phyloP scores from a whole-genome alignment of 2,113 vertebrate species.

The Pantherophis guttatus region DNA sequence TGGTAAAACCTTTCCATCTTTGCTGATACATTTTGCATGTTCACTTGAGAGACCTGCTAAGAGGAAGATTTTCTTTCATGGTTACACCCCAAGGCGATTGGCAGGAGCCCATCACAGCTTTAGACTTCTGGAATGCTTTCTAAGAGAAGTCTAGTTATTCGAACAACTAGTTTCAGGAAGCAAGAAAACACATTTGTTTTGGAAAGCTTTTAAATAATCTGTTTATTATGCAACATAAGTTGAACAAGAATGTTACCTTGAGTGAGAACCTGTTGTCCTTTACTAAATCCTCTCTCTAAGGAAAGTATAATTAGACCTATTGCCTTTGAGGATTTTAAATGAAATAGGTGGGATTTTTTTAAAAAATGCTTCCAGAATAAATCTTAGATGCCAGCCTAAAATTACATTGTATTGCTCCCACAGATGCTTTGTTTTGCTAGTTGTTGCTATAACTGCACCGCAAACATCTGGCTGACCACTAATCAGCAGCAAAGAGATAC shows the following conservation, averaged over 20 bases:
- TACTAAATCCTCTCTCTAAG: background rate
- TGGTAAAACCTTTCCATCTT: background rate
- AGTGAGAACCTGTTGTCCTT: background rate
- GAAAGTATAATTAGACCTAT: background rate
- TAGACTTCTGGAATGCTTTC: background rate
- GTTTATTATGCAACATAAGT: background rate
- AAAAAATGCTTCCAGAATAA: background rate
- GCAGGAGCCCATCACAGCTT: background rate
- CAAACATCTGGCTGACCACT: background rate
- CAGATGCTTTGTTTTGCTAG: background rate
- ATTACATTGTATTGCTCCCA: background rate
- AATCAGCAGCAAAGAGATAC: background rate
- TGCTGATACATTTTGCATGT: background rate
- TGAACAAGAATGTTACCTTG: background rate
- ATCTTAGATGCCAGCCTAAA: background rate
- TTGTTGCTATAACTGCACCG: background rate
- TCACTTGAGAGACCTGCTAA: background rate
- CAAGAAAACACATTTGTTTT: background rate
- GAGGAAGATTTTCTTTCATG: background rate
- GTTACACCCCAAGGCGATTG: background rate
- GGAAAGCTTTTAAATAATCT: background rate
- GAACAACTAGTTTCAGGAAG: background rate
- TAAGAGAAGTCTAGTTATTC: background rate
- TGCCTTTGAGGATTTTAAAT: background rate
- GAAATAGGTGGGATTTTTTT: background rate